These are phyloP conservation scores for Eudyptes chrysolophus DNA, from an alignment of 2,113 vertebrate species.

Conservation along the genomic window DNA sequence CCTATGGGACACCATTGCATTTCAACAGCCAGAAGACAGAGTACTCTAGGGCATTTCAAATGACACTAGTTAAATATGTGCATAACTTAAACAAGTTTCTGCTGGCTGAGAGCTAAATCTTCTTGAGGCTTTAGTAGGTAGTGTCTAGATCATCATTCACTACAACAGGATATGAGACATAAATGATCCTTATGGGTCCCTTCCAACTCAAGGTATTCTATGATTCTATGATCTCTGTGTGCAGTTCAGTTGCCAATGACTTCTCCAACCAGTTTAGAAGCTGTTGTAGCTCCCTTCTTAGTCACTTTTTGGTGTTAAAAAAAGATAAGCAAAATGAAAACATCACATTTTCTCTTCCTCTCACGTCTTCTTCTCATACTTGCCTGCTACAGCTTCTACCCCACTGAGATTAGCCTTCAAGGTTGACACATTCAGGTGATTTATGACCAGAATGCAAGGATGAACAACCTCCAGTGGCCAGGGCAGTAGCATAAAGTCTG, in stretches of 20 bases:
- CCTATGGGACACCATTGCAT: not conserved
- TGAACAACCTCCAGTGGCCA: not conserved
- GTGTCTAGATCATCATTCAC: not conserved
- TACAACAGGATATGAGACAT: not conserved
- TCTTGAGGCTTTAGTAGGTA: not conserved
- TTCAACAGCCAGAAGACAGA: not conserved
- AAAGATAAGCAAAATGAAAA: not conserved
- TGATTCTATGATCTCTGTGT: not conserved
- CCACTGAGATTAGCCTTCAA: not conserved
- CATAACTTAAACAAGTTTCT: not conserved
- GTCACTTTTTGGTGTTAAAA: not conserved
- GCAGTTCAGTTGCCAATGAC: not conserved
- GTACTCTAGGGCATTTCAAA: not conserved
- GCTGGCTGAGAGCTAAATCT: not conserved
- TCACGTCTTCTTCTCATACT: not conserved
- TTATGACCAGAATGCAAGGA: not conserved
- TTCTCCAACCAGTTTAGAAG: not conserved
- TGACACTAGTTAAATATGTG: not conserved
- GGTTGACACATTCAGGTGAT: not conserved
- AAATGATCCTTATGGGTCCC: not conserved
- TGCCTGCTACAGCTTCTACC: not conserved
- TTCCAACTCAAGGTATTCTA: not conserved
- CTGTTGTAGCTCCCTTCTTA: not conserved
- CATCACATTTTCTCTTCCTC: not conserved
- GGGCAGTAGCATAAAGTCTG: not conserved